These are phyloP conservation scores for Engystomops pustulosus DNA, from an alignment of 2,113 vertebrate genomes.

Conservation along the genomic window DNA sequence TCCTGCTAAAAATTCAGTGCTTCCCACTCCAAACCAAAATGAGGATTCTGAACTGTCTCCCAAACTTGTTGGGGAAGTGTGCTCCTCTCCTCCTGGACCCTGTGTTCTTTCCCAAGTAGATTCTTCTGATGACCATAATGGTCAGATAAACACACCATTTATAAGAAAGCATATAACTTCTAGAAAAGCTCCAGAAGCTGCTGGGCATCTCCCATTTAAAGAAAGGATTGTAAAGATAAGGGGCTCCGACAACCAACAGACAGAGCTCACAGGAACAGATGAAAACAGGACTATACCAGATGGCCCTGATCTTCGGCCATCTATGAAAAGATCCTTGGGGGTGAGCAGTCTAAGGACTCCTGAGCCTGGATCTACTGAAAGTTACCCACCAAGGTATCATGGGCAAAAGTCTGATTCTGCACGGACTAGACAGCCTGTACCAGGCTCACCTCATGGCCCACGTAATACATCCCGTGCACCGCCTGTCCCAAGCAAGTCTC, in stretches of 20 bases:
- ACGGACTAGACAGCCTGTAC: slow-evolving; percentile 73
- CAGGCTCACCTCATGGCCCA: slow-evolving; percentile 71
- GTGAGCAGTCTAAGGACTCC: slow-evolving; percentile 78
- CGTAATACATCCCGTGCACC: slow-evolving; percentile 81
- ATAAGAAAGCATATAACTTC: slow-evolving; percentile 43
- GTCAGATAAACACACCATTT: slow-evolving; percentile 20
- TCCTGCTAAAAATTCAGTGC: slow-evolving; percentile 52
- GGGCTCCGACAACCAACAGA: slow-evolving; percentile 69
- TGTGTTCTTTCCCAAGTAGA: slow-evolving; percentile 33
- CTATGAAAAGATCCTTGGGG: slow-evolving; percentile 60
- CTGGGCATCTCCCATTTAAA: slow-evolving; percentile 80
- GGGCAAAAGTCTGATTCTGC: slow-evolving; percentile 78
- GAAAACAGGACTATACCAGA: slow-evolving; percentile 46
- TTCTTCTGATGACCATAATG: slow-evolving; percentile 11
- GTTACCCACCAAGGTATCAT: slow-evolving; percentile 67
- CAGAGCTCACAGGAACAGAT: slow-evolving; percentile 56
- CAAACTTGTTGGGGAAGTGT: slow-evolving; percentile 23
- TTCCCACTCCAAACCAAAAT: slow-evolving; percentile 36
- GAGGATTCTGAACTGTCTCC: slow-evolving; percentile 34
- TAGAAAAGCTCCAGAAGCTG: slow-evolving; percentile 67
- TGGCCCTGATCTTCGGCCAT: slow-evolving; percentile 55
- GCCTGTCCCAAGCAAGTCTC: slow-evolving; percentile 74
- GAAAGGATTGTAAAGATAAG: slow-evolving; percentile 84
- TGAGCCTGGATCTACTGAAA: slow-evolving; percentile 71
- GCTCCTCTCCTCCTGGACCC: slow-evolving; percentile 34